Evolutionary conservation across 2,888 invertebrate species (phyloP).

Genomic region (Ochropleura leucogaster): DNA sequence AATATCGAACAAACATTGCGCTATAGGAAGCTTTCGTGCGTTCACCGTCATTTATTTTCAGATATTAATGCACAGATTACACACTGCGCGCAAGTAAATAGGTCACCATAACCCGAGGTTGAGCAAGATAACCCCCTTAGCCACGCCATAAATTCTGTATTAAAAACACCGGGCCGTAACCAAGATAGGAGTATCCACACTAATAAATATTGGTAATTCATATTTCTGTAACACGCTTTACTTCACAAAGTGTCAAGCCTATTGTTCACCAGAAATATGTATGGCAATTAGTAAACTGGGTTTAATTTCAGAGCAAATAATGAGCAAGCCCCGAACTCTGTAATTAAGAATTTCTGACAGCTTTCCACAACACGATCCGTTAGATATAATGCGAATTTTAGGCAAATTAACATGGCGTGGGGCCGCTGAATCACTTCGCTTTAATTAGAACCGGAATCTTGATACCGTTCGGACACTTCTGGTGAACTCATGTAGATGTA

Average conservation of each 20-base stretch:
- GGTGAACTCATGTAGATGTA: constrained; percentile 74
- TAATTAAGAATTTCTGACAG: constrained; percentile 70
- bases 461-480: constrained; percentile 81
- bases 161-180: constrained; percentile 65
- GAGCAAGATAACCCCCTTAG: constrained; percentile 79
- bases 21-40: constrained; percentile 66
- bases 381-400: constrained; percentile 82
- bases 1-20: constrained; percentile 73
- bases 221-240: constrained; percentile 39
- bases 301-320: constrained; percentile 66
- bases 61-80: constrained; percentile 79
- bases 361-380: constrained; percentile 73
- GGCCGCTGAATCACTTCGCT: constrained; percentile 82
- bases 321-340: constrained; percentile 56
- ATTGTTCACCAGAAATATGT: constrained; percentile 58
- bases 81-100: constrained; percentile 76
- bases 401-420: constrained; percentile 80
- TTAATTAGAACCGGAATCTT: constrained; percentile 86
- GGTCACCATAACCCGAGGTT: constrained; percentile 79
- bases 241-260: constrained; percentile 17
- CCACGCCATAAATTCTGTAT: constrained; percentile 75
- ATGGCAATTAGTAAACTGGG: constrained; percentile 50
- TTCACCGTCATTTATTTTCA: constrained; percentile 72
- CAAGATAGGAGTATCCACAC: constrained; percentile 34
- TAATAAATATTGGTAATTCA: constrained; percentile 35